Base-by-base conservation (phyloP, 2,888 invertebrate genomes). In the Dexiosoma caninum region DNA sequence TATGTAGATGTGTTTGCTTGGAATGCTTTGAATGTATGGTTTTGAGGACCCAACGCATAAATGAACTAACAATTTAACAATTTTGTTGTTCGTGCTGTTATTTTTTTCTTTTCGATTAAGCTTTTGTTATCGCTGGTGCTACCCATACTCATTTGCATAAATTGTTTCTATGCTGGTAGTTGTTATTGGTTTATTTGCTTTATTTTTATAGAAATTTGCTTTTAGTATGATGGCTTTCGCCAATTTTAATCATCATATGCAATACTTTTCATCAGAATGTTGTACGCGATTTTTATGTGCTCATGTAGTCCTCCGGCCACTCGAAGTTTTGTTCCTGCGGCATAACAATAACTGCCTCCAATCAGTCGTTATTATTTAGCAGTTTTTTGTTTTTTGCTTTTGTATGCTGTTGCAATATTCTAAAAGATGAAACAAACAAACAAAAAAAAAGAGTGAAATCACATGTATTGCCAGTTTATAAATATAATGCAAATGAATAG, bases 1-100 rank as follows among this genome's bases (percentile, higher is more conserved):
- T 5, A 27, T 78, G 66, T 64, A 69, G 69, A 60, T 71, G 21
- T 76, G 44, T 78, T 59, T 74, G 59, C n/a, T n/a, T 37, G 77
- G 60, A 21, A 0, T 60, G 64, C 55, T 19, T 44, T 64, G n/a
- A 55, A 40, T 27, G 55, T 59, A 67, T 60, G 69, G 69, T 55
- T 27, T 51, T 60, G 23, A 9, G 37, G 21, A 23, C 51, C 16
- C 59, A 46, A 55, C 53, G 35, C 42, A 19, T 57, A 32, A 57
- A 70, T 66, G 30, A 49, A 27, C 59, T 40, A 55, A 30, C 44
- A 44, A 27, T 44, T 57, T 60, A 60, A 60, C 67, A 66, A 66
- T 16, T 42, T 51, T 37, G 30, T 57, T 51, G 19, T 51, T 55
- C n/a, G n/a, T n/a, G n/a, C n/a, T n/a, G n/a, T n/a, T n/a, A n/a